Percentiles rank a stretch among this genome's conserved stretches.
Conservation (phyloP, 2,113 vertebrate species). For the Notothenia coriiceps region DNA sequence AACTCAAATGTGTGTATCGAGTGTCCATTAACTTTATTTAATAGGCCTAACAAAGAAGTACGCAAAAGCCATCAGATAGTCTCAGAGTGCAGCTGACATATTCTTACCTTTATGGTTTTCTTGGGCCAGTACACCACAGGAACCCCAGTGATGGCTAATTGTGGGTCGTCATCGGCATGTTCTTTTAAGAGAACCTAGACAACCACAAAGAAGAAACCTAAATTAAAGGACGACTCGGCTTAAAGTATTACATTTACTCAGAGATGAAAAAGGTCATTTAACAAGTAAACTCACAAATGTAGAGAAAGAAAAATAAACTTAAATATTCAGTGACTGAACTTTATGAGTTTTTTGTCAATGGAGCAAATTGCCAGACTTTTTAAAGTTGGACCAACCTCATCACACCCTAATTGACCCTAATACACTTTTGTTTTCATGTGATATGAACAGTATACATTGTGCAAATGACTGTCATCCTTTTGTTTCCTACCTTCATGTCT, state of each 20-base stretch:
- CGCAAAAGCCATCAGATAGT: not conserved
- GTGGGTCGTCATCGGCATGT: slow-evolving; percentile 92
- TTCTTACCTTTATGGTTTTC: slow-evolving; percentile 91
- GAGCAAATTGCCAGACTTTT: too few species aligned
- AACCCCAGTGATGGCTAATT: slow-evolving; percentile 91
- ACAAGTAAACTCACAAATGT: too few species aligned
- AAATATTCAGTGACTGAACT: too few species aligned
- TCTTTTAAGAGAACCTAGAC: slow-evolving; percentile 93
- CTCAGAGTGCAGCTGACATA: not conserved
- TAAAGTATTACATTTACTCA: too few species aligned
- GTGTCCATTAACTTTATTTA: not conserved
- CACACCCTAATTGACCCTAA: not conserved
- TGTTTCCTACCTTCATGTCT: slow-evolving; percentile 90
- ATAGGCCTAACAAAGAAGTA: not conserved
- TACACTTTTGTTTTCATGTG: not conserved
- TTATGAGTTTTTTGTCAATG: too few species aligned
- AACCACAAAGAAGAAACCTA: not conserved
- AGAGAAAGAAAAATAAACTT: too few species aligned
- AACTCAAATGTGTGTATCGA: not conserved
- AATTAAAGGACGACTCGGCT: not conserved
- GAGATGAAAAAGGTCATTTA: too few species aligned
- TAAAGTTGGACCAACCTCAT: too few species aligned
- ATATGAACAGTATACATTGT: not conserved
- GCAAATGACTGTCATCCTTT: not conserved
- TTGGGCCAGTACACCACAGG: slow-evolving; percentile 95